Base-by-base conservation (phyloP, 1,140 invertebrate species). In the Drusus annulatus region DNA sequence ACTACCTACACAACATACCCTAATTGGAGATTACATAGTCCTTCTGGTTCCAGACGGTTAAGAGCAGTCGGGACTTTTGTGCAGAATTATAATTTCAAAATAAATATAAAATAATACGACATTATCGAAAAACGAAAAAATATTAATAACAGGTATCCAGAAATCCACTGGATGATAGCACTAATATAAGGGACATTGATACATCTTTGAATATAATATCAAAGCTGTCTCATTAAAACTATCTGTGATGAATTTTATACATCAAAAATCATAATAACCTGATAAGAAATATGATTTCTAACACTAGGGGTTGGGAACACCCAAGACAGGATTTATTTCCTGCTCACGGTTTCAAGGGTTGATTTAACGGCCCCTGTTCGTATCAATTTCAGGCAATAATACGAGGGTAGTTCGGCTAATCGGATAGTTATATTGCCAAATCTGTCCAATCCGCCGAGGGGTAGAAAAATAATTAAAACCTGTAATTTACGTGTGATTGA, bases 401-500 rank as follows among this genome's bases (percentile, higher is more conserved):
- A 23, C 23, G 56, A 28, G 62, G 62, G 10, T 36, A 45, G 36
- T 23, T 60, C 23, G 62, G 25, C 25, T 65, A 65, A 65, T 65
- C 62, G 62, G 62, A 31, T 25, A 65, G 62, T 65, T 65, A 65
- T 15, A 25, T 17, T 19, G 17, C 62, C 62, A 65, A 31, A 65
- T 21, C n/a, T 65, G 13, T 16, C 62, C 62, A n/a, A 16, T 65
- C 17, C 23, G 23, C 2, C 19, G 7, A 25, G 62, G 60, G 62
- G 62, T 65, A 65, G 62, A 65, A 65, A 65, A 65, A 65, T 65
- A 65, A 65, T 65, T 65, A 65, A 31, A 65, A 31, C 21, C 25
- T 21, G 56, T 60, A 23, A 60, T 60, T 21, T 16, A 23, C 6
- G 1, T 45, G 17, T n/a, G 19, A 23, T 13, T 60, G 56, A 60